These are phyloP conservation scores for Galendromus occidentalis DNA, from an alignment of 1,140 invertebrate genomes.

Conservation along the genomic window DNA sequence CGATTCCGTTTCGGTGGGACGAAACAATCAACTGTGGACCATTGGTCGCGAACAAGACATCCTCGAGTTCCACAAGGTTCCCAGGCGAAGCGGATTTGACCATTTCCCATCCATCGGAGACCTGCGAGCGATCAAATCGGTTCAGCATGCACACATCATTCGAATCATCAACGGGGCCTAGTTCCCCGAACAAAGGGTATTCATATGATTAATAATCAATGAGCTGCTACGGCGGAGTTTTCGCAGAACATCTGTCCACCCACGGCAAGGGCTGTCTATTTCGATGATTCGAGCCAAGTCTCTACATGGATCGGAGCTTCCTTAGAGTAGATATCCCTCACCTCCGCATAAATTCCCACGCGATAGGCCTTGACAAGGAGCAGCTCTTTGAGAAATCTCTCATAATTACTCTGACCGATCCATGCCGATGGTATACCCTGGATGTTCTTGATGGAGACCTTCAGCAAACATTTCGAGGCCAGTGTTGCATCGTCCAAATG, in stretches of 20 bases:
- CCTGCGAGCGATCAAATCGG: too few relatives aligned
- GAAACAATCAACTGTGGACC: constrained; percentile 38
- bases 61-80: constrained; percentile 71
- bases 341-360: constrained; percentile 51
- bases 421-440: constrained; percentile 41
- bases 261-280: too few relatives aligned
- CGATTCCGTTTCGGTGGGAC: constrained; percentile 24
- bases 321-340: constrained; percentile 24
- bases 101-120: too few relatives aligned
- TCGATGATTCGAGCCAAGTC: too few relatives aligned
- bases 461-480: constrained; percentile 57
- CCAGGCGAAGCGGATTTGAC: constrained; percentile 52
- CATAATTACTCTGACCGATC: constrained; percentile 60
- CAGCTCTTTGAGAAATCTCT: constrained; percentile 56
- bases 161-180: too few relatives aligned
- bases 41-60: constrained; percentile 51
- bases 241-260: too few relatives aligned
- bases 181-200: too few relatives aligned
- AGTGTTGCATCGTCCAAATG: constrained; percentile 64
- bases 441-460: constrained; percentile 46
- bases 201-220: too few relatives aligned
- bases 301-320: too few relatives aligned
- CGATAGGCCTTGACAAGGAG: constrained; percentile 65
- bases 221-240: too few relatives aligned
- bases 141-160: too few relatives aligned